Evolutionary conservation across 2,797 vertebrate species (phyloP).

Genomic region (Acanthurus leucopareius): DNA sequence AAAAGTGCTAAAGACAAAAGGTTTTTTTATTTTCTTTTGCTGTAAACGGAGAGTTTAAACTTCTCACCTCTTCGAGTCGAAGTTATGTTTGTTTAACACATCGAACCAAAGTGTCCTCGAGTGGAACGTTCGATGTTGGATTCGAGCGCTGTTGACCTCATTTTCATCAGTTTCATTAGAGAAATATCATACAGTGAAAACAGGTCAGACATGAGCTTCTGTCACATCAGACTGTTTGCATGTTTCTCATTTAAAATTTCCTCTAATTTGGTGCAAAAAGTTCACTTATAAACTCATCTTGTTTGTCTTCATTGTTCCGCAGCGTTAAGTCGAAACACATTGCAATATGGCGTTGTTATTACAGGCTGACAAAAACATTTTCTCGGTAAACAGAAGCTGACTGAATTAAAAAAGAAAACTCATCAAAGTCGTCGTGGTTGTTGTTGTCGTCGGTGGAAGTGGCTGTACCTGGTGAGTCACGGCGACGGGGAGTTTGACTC

Average conservation of each 20-base stretch:
- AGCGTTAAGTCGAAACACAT: constrained; percentile 6
- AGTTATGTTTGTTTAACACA: background rate
- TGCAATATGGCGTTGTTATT: background rate
- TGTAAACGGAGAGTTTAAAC: background rate
- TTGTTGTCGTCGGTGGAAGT: constrained; percentile 19
- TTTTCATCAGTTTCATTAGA: background rate
- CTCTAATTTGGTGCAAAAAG: too few relatives aligned
- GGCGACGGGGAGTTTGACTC: constrained; percentile 40
- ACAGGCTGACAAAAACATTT: constrained; percentile 3
- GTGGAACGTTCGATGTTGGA: background rate
- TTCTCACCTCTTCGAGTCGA: background rate
- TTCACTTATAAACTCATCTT: too few relatives aligned
- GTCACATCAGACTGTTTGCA: too few relatives aligned
- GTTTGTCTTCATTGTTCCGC: background rate
- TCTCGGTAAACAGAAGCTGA: constrained; percentile 34
- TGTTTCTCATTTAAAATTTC: too few relatives aligned
- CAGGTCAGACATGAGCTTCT: too few relatives aligned
- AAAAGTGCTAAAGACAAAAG: background rate
- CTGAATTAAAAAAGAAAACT: constrained; percentile 19
- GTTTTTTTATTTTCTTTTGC: background rate
- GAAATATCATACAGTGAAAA: too few relatives aligned
- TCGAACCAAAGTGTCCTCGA: background rate
- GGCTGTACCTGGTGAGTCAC: constrained; percentile 54
- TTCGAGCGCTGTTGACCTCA: background rate
- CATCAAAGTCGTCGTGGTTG: constrained; percentile 34